Evolutionary conservation across 2,888 invertebrate species (phyloP).

Genomic region (Seira ritae): DNA sequence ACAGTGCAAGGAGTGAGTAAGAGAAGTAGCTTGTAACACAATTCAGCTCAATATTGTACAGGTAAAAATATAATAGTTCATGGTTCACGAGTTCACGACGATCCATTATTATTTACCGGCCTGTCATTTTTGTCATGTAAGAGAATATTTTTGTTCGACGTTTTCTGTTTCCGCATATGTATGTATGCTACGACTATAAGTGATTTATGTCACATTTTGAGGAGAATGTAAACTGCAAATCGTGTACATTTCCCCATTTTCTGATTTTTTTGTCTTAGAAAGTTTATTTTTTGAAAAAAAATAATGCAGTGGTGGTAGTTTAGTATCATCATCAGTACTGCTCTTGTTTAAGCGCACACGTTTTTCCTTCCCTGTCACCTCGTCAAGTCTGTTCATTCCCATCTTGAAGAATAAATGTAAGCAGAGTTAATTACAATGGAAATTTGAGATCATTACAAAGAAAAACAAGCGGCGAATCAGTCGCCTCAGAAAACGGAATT

Average conservation of each 20-base stretch:
- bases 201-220: slow-evolving; percentile 11
- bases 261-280: background rate
- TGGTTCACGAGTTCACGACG: slow-evolving; percentile 6
- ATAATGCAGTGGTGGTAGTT: background rate
- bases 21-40: background rate
- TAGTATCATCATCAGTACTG: background rate
- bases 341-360: slow-evolving; percentile 2
- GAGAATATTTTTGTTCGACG: slow-evolving; percentile 1
- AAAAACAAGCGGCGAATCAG: background rate
- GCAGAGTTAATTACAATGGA: background rate
- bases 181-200: background rate
- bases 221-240: background rate
- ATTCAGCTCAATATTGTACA: background rate
- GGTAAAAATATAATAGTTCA: slow-evolving; percentile 4
- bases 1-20: background rate
- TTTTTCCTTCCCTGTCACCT: background rate
- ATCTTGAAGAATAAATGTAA: background rate
- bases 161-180: background rate
- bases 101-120: too few relatives aligned
- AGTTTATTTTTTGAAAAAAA: background rate
- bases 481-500: too few relatives aligned
- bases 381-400: background rate
- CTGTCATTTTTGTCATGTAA: too few relatives aligned
- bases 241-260: background rate
- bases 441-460: background rate